phyloP scores from a whole-genome alignment of 2,797 vertebrate genomes.

The Eupleurogrammus muticus region DNA sequence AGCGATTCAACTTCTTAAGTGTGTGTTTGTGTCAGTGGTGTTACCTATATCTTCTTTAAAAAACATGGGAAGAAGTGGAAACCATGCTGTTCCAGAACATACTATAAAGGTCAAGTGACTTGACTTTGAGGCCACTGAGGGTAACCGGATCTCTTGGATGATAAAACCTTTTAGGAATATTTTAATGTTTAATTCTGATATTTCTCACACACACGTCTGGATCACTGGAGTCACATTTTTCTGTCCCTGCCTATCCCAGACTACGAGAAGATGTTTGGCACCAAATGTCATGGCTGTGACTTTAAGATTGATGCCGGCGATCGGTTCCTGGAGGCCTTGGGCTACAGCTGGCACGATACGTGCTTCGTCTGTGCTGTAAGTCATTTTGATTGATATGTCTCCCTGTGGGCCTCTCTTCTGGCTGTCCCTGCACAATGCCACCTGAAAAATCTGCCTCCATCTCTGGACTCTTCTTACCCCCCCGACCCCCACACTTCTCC shows the following conservation, averaged over 20 bases:
- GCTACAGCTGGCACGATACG: slow-evolving; percentile 99
- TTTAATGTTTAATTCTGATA: slow-evolving; percentile 34
- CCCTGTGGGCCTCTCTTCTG: slow-evolving; percentile 48
- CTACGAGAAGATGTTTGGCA: slow-evolving; percentile 99
- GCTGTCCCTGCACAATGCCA: slow-evolving; percentile 55
- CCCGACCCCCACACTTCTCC: neutral
- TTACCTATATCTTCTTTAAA: slow-evolving; percentile 31
- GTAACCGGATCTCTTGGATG: slow-evolving; percentile 17
- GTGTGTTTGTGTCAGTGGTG: slow-evolving; percentile 6
- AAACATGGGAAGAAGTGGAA: slow-evolving; percentile 50
- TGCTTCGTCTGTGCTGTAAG: slow-evolving; percentile 99
- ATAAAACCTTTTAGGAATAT: slow-evolving; percentile 35
- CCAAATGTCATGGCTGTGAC: slow-evolving; percentile 98
- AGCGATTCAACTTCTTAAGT: slow-evolving; percentile 7
- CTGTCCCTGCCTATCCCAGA: slow-evolving; percentile 79
- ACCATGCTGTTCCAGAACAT: slow-evolving; percentile 25
- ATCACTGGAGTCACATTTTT: slow-evolving; percentile 4
- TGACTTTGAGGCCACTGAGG: slow-evolving; percentile 14
- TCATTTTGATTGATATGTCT: slow-evolving; percentile 76
- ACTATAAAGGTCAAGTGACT: slow-evolving; percentile 9
- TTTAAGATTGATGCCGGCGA: slow-evolving; percentile 99
- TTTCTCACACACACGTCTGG: neutral
- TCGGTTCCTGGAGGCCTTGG: slow-evolving; percentile 97
- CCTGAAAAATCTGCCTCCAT: slow-evolving; percentile 57
- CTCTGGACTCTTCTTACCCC: slow-evolving; percentile 33